Conservation (phyloP, 1,140 invertebrate species). For the Pachypsylla venusta region DNA sequence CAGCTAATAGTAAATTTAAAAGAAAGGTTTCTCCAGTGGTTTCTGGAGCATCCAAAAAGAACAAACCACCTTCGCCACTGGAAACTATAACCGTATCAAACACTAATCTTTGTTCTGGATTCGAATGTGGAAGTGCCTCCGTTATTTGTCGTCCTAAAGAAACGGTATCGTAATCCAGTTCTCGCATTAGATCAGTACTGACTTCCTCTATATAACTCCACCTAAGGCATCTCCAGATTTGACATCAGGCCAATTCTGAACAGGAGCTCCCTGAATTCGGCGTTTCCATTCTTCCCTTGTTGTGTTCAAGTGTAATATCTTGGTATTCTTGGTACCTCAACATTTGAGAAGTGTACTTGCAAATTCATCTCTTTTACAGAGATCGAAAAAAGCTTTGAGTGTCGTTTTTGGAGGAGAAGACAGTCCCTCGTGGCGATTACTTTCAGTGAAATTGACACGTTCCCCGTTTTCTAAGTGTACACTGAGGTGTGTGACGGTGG, state of each 20-base stretch:
- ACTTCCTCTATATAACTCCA: too few relatives aligned
- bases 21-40: slow-evolving; percentile 22
- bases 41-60: slow-evolving; percentile 12
- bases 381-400: background rate
- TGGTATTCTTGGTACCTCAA: background rate
- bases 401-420: background rate
- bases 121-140: too few relatives aligned
- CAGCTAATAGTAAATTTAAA: slow-evolving; percentile 20
- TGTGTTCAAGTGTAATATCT: slow-evolving; percentile 9
- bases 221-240: slow-evolving; percentile 25
- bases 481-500: background rate
- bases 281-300: background rate
- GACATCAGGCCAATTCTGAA: background rate
- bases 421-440: background rate
- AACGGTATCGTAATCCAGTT: too few relatives aligned
- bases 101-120: too few relatives aligned
- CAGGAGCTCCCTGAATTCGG: background rate
- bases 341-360: background rate
- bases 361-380: background rate
- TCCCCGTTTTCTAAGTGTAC: background rate
- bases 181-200: too few relatives aligned
- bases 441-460: background rate
- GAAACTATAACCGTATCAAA: too few relatives aligned
- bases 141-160: too few relatives aligned
- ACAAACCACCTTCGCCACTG: slow-evolving; percentile 9